Conservation (phyloP, 2,113 vertebrate species). For the Polyodon spathula region DNA sequence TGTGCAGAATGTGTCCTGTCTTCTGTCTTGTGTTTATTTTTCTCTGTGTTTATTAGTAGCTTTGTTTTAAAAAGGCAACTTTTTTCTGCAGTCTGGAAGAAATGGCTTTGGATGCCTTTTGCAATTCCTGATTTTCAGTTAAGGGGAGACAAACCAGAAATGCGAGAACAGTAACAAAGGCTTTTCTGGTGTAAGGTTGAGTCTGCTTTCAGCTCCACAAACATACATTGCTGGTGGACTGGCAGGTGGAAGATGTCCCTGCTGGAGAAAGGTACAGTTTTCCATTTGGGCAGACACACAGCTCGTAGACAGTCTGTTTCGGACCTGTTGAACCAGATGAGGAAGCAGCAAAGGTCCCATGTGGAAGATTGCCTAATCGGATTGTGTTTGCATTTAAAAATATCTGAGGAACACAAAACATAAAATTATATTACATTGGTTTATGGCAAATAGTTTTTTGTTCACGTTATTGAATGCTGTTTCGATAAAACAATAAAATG, state of each 20-base stretch:
- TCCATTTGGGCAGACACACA: slow-evolving; percentile 86
- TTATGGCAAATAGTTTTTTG: too few species aligned
- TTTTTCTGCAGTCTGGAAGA: slow-evolving; percentile 30
- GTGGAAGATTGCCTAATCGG: slow-evolving; percentile 81
- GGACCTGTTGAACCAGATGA: slow-evolving; percentile 70
- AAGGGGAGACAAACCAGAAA: slow-evolving; percentile 51
- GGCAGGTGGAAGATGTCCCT: slow-evolving; percentile 84
- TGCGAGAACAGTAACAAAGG: slow-evolving; percentile 33
- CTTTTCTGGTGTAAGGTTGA: slow-evolving; percentile 40
- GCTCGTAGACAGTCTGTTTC: slow-evolving; percentile 89
- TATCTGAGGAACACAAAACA: slow-evolving; percentile 75
- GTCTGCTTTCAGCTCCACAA: slow-evolving; percentile 84
- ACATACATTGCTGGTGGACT: slow-evolving; percentile 87
- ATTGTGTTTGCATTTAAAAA: slow-evolving; percentile 89
- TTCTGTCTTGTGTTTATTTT: not conserved
- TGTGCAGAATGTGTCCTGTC: slow-evolving; percentile 5
- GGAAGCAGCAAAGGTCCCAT: slow-evolving; percentile 70
- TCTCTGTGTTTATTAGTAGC: slow-evolving; percentile 1
- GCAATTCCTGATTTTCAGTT: slow-evolving; percentile 41
- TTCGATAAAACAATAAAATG: too few species aligned
- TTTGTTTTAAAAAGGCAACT: slow-evolving; percentile 36
- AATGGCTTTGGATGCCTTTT: slow-evolving; percentile 43
- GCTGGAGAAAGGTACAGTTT: slow-evolving; percentile 95
- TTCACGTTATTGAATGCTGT: too few species aligned
- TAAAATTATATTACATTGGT: too few species aligned